Evolutionary conservation across 2,797 vertebrate genomes (phyloP).

Genomic region (Eurystomus glaucurus): DNA sequence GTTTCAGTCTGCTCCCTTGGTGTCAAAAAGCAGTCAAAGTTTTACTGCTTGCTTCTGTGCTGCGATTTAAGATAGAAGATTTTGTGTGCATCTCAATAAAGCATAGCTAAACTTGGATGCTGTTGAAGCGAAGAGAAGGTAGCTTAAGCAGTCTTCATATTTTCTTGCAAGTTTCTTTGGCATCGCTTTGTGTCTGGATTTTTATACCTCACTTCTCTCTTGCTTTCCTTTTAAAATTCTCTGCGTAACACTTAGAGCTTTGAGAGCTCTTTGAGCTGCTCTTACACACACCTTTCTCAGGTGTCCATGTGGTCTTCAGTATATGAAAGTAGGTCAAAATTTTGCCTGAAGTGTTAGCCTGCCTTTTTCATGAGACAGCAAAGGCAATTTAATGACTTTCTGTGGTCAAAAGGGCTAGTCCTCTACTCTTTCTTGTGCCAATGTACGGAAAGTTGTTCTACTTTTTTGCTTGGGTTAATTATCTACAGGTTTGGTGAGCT

Average conservation of each 20-base stretch:
- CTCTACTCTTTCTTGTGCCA: conserved; percentile 28
- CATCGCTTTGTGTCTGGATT: conserved; percentile 31
- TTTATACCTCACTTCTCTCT: conserved; percentile 37
- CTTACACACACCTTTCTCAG: background rate
- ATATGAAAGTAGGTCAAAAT: background rate
- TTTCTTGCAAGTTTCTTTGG: conserved; percentile 59
- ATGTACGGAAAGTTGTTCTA: background rate
- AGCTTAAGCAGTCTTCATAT: background rate
- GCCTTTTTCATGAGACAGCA: background rate
- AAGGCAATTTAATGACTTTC: background rate
- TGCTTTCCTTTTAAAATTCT: conserved; percentile 47
- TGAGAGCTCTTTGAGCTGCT: conserved; percentile 5
- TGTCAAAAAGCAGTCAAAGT: conserved; percentile 7
- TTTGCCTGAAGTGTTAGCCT: background rate
- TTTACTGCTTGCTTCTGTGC: conserved; percentile 40
- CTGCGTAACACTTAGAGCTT: background rate
- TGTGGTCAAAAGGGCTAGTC: background rate
- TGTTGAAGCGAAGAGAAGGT: background rate
- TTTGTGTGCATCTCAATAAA: background rate
- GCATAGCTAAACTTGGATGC: background rate
- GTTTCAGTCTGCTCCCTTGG: conserved; percentile 12
- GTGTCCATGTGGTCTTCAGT: background rate
- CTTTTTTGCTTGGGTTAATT: conserved; percentile 25
- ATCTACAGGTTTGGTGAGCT: conserved; percentile 32
- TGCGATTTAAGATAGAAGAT: background rate